Base-by-base conservation (phyloP, 2,797 vertebrate genomes). In the Sebastes hopkinsi region DNA sequence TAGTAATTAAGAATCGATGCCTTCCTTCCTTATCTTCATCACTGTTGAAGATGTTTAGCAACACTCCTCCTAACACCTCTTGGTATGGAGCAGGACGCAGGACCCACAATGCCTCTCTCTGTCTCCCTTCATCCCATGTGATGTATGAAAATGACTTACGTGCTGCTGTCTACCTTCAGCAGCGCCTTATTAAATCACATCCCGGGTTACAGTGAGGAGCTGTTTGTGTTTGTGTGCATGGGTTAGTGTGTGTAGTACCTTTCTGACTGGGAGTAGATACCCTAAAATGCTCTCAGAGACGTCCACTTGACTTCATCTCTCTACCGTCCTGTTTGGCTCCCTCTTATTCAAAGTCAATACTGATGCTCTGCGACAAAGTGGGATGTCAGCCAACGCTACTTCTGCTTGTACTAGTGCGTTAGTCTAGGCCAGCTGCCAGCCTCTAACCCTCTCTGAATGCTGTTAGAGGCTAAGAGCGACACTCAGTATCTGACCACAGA, bases 61-160 rank as follows among this genome's bases (percentile, higher is more conserved):
- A 32, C 68, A 54, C 72, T 78, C 70, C 79, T 72, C 72, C 79
- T 72, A 64, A 86, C 80, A 75, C 74, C 75, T 84, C 69, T 46
- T 55, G 50, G 30, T 77, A 64, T 61, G 52, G 61, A 34, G 42
- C 67, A 71, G 79, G 80, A 64, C 36, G 13, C 55, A 55, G 58
- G n/a, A 79, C 29, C 68, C 71, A 94, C 92, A 94, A 92, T 90
- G 88, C 38, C 50, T 27, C 71, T 84, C 91, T 90, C 69, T 93
- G 85, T 92, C 85, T 79, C 23, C 18, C 29, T 68, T 32, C 8
- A 22, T 83, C 77, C 82, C 92, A 92, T 92, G 92, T 94, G 92
- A 94, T 89, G 81, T 83, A 79, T 62, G 38, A 87, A 94, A 95
- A 95, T 92, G 75, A 94, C 91, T 84, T 84, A 67, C 90, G 13